Conservation (phyloP, 2,797 vertebrate genomes). For the Botia kubotai region DNA sequence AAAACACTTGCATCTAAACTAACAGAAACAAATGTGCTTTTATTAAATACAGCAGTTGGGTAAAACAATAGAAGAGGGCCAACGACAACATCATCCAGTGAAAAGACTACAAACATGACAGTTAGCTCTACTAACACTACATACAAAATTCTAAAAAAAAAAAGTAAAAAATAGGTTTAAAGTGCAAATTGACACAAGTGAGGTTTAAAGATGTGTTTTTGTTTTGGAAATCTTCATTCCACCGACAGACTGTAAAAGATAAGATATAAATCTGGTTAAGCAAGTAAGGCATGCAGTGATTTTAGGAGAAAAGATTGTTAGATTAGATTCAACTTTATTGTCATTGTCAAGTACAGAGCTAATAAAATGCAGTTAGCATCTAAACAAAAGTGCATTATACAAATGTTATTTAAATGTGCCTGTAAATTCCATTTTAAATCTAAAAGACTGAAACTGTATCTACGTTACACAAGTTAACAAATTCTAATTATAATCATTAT, state of each 20-base stretch:
- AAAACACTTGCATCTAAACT: background rate
- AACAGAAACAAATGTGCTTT: background rate
- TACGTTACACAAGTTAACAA: no score
- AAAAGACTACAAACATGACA: slow-evolving; percentile 1
- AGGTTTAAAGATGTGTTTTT: no score
- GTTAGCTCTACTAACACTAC: background rate
- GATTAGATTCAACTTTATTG: no score
- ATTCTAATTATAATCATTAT: background rate
- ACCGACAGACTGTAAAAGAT: background rate
- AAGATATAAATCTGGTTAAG: background rate
- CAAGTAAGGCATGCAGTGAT: no score
- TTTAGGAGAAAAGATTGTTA: background rate
- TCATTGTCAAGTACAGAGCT: no score
- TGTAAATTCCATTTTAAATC: background rate
- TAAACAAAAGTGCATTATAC: no score
- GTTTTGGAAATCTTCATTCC: background rate
- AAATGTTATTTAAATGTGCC: background rate
- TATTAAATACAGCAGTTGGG: background rate
- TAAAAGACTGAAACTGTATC: no score
- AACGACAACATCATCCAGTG: slow-evolving; percentile 6
- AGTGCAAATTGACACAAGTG: no score
- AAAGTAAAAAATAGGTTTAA: background rate
- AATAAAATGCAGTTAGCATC: no score
- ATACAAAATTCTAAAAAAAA: background rate
- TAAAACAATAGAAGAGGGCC: background rate